phyloP scores from a whole-genome alignment of 92 coral and sea anemone species.

The Umimayanthus chanpuru region DNA sequence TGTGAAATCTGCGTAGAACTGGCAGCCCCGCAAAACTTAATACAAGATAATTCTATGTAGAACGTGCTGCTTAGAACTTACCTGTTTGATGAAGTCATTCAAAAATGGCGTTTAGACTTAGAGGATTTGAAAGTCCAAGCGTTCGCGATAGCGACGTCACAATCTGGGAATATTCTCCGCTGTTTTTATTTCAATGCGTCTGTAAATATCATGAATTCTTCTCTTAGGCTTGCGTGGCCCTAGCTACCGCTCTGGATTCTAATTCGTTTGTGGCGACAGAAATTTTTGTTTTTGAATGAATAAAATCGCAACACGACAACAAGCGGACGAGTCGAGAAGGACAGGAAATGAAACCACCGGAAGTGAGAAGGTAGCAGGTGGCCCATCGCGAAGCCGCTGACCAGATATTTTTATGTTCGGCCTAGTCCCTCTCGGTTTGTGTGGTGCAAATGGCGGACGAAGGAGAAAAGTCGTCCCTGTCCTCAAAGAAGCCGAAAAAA shows the following conservation, averaged over 20 bases:
- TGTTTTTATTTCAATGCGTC: not conserved
- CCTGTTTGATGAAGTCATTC: constrained; percentile 33
- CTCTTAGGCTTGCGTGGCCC: not conserved
- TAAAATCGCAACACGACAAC: constrained; percentile 10
- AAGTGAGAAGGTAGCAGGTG: constrained; percentile 32
- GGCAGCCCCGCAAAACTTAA: not conserved
- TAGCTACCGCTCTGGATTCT: constrained; percentile 29
- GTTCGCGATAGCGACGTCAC: constrained; percentile 25
- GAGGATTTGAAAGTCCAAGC: not conserved
- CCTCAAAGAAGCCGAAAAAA: constrained; percentile 20
- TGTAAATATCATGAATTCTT: constrained; percentile 14
- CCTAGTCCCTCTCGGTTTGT: not conserved
- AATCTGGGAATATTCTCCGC: constrained; percentile 1
- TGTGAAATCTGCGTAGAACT: not conserved
- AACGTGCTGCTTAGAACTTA: constrained; percentile 6
- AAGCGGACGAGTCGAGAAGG: not conserved
- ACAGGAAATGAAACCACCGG: constrained; percentile 44
- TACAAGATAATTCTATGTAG: not conserved
- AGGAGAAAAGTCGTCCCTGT: not conserved
- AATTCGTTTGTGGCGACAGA: constrained; percentile 18
- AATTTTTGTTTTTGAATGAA: constrained; percentile 38
- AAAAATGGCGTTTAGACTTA: not conserved
- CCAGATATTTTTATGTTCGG: not conserved
- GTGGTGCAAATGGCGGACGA: not conserved
- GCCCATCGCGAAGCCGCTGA: constrained; percentile 19